Evolutionary conservation across 2,797 vertebrate species (phyloP).

Genomic region (Sebastes minor): DNA sequence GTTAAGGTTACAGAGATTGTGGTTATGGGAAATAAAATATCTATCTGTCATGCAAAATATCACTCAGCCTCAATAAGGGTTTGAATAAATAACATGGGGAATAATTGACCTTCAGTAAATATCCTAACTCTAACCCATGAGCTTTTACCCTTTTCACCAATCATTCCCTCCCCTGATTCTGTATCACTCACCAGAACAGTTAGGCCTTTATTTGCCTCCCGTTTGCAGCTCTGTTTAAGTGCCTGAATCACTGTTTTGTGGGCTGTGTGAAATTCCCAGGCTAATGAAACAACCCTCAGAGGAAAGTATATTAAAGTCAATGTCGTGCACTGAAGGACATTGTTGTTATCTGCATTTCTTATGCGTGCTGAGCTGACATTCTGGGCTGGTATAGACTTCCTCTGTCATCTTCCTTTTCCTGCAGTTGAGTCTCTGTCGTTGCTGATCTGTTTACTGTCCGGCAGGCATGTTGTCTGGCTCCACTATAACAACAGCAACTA

Average conservation of each 20-base stretch:
- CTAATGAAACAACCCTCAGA: neutral
- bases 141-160: neutral
- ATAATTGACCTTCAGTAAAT: neutral
- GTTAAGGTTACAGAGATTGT: neutral
- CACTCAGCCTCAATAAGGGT: neutral
- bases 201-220: neutral
- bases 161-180: neutral
- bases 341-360: neutral
- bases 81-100: neutral
- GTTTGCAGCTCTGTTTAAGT: neutral
- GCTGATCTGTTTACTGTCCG: slow-evolving; percentile 39
- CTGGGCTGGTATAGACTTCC: neutral
- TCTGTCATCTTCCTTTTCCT: neutral
- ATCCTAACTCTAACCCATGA: neutral
- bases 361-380: neutral
- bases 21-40: neutral
- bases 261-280: slow-evolving; percentile 16
- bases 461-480: slow-evolving; percentile 37
- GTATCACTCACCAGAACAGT: neutral
- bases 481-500: slow-evolving; percentile 17
- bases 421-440: slow-evolving; percentile 2
- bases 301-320: neutral
- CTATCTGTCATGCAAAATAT: neutral
- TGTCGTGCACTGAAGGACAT: neutral
- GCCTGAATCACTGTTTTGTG: slow-evolving; percentile 14